Base-by-base conservation (phyloP, 2,888 invertebrate species). In the Cheilosia grossa region DNA sequence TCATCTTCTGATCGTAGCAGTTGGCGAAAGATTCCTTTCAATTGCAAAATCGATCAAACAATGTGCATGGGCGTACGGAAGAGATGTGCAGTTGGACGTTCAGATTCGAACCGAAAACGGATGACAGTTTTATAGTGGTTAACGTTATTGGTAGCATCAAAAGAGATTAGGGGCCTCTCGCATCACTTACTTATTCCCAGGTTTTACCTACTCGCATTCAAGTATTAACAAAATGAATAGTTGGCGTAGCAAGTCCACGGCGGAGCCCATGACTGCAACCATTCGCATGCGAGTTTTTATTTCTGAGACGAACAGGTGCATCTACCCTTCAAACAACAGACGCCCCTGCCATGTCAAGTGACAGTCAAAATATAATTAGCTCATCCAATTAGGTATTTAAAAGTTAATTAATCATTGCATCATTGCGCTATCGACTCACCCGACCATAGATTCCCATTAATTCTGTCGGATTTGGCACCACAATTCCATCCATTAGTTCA, bases 371-470 rank as follows among this genome's bases (percentile, higher is more conserved):
- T 33, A 30, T 53, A 13, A 4, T 19, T 51, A 24, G 10, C 42
- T 24, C 59, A 59, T 49, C 7, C 30, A 44, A 69, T 44, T 30
- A 6, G 37, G 10, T 40, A 56, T 19, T 63, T 78, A 63, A 70
- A 63, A 63, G 13, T 24, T 0, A 19, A 63, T 69, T 37, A 10
- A 44, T 69, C 27, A 77, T 51, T 51, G 5, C 13, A 51, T 53
- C 40, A 53, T 5, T 4, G 0, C 33, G 33, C 15, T 7, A 13
- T 2, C 58, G 49, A 92, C 94, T 93, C 93, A 97, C 97, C 92
- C 97, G 94, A 72, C 98, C 98, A 93, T 97, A 98, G 86, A 98
- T 94, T 67, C 96, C 96, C 93, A 97, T 93, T 7, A 98, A 92
- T 90, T 97, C 96, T 0, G 95, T 94, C 19, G 94, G 93, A 90